phyloP scores from a whole-genome alignment of 2,113 vertebrate genomes.

The Ptilorrhoa leucosticta region DNA sequence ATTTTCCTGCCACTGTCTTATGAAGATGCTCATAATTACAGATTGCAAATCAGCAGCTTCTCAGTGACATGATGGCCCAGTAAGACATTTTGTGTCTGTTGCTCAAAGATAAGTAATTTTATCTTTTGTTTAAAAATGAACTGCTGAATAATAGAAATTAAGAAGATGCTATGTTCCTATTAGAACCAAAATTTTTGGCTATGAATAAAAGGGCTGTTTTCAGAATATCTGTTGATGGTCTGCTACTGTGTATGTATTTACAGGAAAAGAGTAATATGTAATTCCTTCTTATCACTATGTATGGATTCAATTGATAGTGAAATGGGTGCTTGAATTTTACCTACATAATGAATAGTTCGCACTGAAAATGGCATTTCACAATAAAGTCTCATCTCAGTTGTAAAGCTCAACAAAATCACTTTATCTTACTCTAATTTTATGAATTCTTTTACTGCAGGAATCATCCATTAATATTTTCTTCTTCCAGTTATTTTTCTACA shows the following conservation, averaged over 20 bases:
- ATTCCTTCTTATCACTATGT: neutral
- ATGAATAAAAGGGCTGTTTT: neutral
- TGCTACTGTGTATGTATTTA: neutral
- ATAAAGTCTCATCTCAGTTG: neutral
- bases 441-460: neutral
- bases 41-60: neutral
- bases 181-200: neutral
- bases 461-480: neutral
- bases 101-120: slow-evolving; percentile 1
- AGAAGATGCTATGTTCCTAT: neutral
- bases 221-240: neutral
- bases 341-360: neutral
- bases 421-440: neutral
- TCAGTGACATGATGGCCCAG: neutral
- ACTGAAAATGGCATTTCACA: neutral
- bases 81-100: neutral
- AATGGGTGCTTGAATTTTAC: neutral
- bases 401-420: neutral
- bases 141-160: neutral
- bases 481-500: neutral
- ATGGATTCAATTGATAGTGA: neutral
- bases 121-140: neutral
- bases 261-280: neutral
- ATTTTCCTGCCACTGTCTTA: neutral
- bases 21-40: slow-evolving; percentile 13